Evolutionary conservation across 2,888 invertebrate species (phyloP).

Genomic region (Agrilus cyanescens): DNA sequence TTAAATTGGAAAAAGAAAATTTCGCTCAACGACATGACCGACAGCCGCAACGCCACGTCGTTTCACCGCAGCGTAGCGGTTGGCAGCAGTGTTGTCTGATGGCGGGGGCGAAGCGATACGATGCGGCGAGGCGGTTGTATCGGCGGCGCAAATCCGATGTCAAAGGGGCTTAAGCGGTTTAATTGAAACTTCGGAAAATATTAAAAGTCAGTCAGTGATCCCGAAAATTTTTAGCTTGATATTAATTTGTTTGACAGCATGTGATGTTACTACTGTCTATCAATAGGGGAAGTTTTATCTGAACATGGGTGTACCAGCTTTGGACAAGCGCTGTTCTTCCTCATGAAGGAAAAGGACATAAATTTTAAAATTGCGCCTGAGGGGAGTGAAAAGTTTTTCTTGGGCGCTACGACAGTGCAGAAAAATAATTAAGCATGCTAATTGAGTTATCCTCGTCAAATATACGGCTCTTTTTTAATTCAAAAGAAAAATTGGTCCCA

Average conservation of each 20-base stretch:
- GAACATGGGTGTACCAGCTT: no score
- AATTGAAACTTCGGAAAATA: slow-evolving; percentile 32
- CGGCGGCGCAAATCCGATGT: slow-evolving; percentile 24
- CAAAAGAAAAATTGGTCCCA: slow-evolving; percentile 32
- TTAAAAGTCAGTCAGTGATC: slow-evolving; percentile 19
- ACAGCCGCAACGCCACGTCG: slow-evolving; percentile 6
- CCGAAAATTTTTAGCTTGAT: no score
- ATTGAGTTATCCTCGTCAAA: slow-evolving; percentile 31
- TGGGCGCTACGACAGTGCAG: slow-evolving; percentile 15
- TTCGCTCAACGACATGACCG: slow-evolving; percentile 18
- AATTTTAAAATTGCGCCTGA: no score
- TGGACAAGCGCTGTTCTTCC: no score
- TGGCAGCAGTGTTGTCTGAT: no score
- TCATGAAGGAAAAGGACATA: no score
- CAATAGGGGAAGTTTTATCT: no score
- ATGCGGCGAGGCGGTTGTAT: slow-evolving; percentile 16
- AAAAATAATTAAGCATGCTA: slow-evolving; percentile 23
- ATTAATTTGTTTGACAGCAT: no score
- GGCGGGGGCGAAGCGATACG: no score
- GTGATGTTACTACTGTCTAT: no score
- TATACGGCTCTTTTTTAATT: slow-evolving; percentile 31
- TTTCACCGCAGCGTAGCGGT: no score
- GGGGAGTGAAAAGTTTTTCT: slow-evolving; percentile 10
- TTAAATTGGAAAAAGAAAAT: slow-evolving; percentile 31
- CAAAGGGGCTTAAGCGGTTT: slow-evolving; percentile 25